Conservation (phyloP, 2,113 vertebrate genomes). For the Labeo catla region DNA sequence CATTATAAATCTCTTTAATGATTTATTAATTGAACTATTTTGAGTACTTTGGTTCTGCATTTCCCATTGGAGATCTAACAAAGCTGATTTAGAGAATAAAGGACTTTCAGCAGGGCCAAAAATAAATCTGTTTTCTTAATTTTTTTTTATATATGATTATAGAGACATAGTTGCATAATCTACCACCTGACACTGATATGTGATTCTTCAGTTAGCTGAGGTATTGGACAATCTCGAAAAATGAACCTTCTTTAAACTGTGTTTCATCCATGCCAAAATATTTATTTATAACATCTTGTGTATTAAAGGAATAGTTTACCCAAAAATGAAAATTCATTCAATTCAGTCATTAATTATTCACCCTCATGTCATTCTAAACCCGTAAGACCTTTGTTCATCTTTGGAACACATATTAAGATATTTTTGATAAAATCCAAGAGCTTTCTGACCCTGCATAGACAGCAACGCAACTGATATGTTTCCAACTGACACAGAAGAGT, state of each 20-base stretch:
- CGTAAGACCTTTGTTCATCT: too few relatives aligned
- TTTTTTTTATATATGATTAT: background rate
- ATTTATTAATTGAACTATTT: slow-evolving; percentile 6
- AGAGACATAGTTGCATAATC: background rate
- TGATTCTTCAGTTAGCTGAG: background rate
- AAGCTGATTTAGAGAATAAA: background rate
- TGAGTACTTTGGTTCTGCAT: background rate
- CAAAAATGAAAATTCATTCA: too few relatives aligned
- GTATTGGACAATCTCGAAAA: background rate
- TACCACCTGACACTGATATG: background rate
- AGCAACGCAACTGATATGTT: too few relatives aligned
- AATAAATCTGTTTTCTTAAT: background rate
- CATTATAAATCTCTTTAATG: background rate
- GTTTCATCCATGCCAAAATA: background rate
- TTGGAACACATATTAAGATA: too few relatives aligned
- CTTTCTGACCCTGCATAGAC: too few relatives aligned
- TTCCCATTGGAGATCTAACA: background rate
- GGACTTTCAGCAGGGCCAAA: background rate
- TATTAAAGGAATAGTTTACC: background rate
- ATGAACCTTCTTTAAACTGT: background rate
- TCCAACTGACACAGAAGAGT: too few relatives aligned
- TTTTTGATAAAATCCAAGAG: too few relatives aligned
- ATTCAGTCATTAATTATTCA: too few relatives aligned
- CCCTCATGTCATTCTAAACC: too few relatives aligned
- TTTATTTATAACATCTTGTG: background rate